phyloP scores from a whole-genome alignment of 2,888 invertebrate species.

The Morpho achilles region DNA sequence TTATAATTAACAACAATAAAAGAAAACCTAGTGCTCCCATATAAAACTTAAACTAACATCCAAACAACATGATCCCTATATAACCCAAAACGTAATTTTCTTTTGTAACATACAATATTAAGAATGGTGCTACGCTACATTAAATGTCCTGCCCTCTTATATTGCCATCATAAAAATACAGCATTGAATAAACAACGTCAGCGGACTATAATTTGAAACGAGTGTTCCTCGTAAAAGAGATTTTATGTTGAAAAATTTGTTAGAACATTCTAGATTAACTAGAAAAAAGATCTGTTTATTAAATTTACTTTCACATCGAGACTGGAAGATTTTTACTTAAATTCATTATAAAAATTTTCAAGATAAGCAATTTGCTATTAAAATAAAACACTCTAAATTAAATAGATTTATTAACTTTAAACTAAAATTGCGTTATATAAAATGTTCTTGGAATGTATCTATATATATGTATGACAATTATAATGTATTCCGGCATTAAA shows the following conservation, averaged over 20 bases:
- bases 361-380: too few species aligned
- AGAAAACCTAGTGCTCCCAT: not conserved
- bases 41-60: constrained; percentile 2
- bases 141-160: constrained; percentile 29
- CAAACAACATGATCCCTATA: constrained; percentile 1
- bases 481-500: too few species aligned
- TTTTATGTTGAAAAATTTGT: constrained; percentile 11
- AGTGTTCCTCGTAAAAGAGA: constrained; percentile 15
- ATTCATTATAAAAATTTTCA: too few species aligned
- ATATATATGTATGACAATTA: too few species aligned
- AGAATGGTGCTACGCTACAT: constrained; percentile 27
- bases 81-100: constrained; percentile 19
- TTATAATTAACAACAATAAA: too few species aligned
- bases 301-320: too few species aligned
- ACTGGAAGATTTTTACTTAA: too few species aligned
- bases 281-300: not conserved
- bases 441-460: too few species aligned
- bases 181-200: constrained; percentile 27
- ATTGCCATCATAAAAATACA: constrained; percentile 29
- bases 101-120: constrained; percentile 29
- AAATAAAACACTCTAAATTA: too few species aligned
- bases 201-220: constrained; percentile 14
- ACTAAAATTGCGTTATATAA: too few species aligned
- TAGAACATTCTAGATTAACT: constrained; percentile 2
- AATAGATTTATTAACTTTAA: too few species aligned